A percentile compares a stretch with the other conserved stretches of the same genome.
phyloP scores from a whole-genome alignment of 1,140 invertebrate species.

The Calephelis virginiensis region DNA sequence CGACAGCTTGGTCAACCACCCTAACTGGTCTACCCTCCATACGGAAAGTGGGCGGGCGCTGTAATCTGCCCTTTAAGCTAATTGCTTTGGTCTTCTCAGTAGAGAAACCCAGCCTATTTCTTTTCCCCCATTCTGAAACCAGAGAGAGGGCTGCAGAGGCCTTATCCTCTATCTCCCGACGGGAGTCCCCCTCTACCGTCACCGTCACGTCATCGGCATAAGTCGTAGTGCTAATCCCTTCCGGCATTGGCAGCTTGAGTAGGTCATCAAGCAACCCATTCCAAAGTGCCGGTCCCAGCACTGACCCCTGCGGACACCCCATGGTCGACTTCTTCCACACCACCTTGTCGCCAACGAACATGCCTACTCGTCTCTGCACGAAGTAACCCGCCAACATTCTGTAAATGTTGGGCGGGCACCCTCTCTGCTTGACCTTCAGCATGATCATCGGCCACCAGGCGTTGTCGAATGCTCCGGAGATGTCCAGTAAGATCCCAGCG shows the following conservation, averaged over 20 bases:
- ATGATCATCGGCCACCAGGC: background rate
- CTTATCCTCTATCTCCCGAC: background rate
- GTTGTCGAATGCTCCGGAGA: background rate
- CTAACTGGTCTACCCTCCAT: too few species aligned
- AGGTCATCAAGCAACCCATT: background rate
- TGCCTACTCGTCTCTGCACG: background rate
- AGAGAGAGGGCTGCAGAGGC: too few species aligned
- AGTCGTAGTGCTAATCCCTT: too few species aligned
- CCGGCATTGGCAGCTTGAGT: too few species aligned
- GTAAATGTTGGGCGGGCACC: background rate
- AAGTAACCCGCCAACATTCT: background rate
- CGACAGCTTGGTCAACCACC: too few species aligned
- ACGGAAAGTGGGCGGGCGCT: too few species aligned
- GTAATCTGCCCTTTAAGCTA: too few species aligned
- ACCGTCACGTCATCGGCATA: background rate
- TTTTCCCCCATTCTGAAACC: too few species aligned
- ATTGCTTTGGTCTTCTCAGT: too few species aligned
- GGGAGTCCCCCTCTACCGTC: background rate
- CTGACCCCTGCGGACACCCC: constrained; percentile 5
- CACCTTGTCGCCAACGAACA: background rate
- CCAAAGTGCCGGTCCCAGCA: background rate
- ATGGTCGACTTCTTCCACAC: background rate
- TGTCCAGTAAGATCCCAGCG: background rate
- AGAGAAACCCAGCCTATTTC: too few species aligned
- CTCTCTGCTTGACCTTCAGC: background rate